Evolutionary conservation across 2,113 vertebrate genomes (phyloP).

Genomic region (Malaclemys terrapin): DNA sequence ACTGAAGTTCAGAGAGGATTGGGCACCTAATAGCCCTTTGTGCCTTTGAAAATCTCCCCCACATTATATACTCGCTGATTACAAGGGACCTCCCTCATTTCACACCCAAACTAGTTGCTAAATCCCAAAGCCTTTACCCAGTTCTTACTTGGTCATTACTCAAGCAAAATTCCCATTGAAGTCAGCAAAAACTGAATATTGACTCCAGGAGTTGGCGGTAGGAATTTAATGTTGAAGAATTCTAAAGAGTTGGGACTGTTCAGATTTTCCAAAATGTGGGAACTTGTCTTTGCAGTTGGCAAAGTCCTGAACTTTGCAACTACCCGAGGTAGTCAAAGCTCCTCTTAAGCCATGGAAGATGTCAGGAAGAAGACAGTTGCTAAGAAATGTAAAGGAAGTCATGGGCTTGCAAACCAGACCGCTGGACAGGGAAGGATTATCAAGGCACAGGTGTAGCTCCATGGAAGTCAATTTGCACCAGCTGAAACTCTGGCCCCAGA

Average conservation of each 20-base stretch:
- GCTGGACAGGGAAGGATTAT: background rate
- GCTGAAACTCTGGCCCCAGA: background rate
- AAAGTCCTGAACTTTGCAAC: background rate
- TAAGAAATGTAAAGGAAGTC: background rate
- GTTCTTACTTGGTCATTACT: background rate
- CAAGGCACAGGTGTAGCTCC: background rate
- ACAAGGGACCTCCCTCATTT: background rate
- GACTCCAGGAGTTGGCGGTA: background rate
- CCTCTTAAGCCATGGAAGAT: background rate
- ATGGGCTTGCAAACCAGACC: background rate
- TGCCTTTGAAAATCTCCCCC: background rate
- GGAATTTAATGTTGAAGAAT: background rate
- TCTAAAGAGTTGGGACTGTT: background rate
- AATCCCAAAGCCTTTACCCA: background rate
- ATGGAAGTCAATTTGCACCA: background rate
- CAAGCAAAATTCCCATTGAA: background rate
- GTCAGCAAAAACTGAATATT: background rate
- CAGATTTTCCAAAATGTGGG: background rate
- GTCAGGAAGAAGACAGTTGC: rapidly evolving
- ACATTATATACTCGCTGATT: background rate
- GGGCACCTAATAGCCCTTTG: background rate
- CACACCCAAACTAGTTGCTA: background rate
- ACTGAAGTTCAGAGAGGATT: background rate
- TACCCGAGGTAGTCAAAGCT: background rate
- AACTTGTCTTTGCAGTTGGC: background rate